A percentile compares a stretch with the other conserved stretches of the same genome.
Conservation (phyloP, 2,888 invertebrate genomes). For the Pilophorus perplexus region DNA sequence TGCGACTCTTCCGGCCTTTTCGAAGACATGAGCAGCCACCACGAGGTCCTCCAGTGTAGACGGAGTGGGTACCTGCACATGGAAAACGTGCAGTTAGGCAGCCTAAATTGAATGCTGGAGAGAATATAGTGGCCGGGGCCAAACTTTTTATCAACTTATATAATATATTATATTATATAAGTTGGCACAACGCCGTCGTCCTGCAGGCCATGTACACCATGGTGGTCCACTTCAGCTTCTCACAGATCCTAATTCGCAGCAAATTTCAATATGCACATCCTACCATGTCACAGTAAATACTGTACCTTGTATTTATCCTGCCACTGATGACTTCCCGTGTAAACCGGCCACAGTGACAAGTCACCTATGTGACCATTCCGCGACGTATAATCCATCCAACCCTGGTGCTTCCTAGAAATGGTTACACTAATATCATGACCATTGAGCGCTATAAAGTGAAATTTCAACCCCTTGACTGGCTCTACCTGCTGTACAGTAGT, state of each 20-base stretch:
- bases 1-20: not conserved
- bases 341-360: constrained; percentile 21
- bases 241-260: too few relatives aligned
- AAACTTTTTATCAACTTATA: too few relatives aligned
- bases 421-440: not conserved
- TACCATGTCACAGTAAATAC: too few relatives aligned
- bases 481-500: constrained; percentile 23
- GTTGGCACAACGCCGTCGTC: too few relatives aligned
- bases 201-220: too few relatives aligned
- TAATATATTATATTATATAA: too few relatives aligned
- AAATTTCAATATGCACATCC: too few relatives aligned
- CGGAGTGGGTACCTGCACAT: not conserved
- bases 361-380: constrained; percentile 2
- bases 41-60: not conserved
- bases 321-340: constrained; percentile 14
- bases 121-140: too few relatives aligned
- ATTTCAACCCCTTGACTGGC: not conserved
- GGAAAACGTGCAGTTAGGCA: too few relatives aligned
- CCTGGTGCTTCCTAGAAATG: not conserved
- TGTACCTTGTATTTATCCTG: constrained; percentile 12
- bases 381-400: constrained; percentile 26
- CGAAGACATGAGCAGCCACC: not conserved
- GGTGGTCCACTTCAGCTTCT: too few relatives aligned
- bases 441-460: too few relatives aligned
- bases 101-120: too few relatives aligned